Percentiles rank a stretch among this genome's conserved stretches.
Evolutionary conservation across 2,113 vertebrate genomes (phyloP).

Genomic region (Lontra canadensis): DNA sequence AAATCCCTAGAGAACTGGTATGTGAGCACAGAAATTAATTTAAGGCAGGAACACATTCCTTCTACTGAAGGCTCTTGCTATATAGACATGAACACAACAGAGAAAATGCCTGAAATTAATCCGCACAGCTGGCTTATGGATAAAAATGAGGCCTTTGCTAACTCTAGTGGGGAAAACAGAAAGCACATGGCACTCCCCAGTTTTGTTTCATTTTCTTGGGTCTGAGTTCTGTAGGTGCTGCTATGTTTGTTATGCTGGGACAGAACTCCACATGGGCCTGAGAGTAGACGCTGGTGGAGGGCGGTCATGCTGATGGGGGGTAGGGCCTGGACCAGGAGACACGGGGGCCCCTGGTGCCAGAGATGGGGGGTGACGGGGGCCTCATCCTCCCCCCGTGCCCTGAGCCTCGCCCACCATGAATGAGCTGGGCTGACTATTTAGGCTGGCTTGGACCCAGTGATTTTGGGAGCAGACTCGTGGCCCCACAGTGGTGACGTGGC

Average conservation of each 20-base stretch:
- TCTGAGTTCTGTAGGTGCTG: not conserved
- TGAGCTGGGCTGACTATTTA: not conserved
- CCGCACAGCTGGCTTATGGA: not conserved
- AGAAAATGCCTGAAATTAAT: too few relatives aligned
- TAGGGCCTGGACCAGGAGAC: fast-evolving
- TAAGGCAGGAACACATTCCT: not conserved
- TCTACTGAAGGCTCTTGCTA: too few relatives aligned
- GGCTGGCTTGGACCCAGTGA: not conserved
- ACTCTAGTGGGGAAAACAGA: too few relatives aligned
- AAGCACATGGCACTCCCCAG: fast-evolving
- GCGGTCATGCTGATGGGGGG: fast-evolving
- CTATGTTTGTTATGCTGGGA: fast-evolving
- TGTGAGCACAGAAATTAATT: not conserved
- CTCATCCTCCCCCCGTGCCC: not conserved
- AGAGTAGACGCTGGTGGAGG: fast-evolving
- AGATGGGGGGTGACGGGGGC: fast-evolving
- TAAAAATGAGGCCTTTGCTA: fast-evolving
- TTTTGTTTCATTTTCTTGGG: fast-evolving
- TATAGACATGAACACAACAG: fast-evolving
- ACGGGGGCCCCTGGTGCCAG: fast-evolving
- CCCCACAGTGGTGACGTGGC: not conserved
- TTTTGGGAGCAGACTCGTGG: fast-evolving
- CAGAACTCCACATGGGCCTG: fast-evolving
- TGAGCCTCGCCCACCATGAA: fast-evolving
- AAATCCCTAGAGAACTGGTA: fast-evolving